A percentile compares a stretch with the other conserved stretches of the same genome.
phyloP scores from a whole-genome alignment of 2,113 vertebrate species.

The Apodemus speciosus region DNA sequence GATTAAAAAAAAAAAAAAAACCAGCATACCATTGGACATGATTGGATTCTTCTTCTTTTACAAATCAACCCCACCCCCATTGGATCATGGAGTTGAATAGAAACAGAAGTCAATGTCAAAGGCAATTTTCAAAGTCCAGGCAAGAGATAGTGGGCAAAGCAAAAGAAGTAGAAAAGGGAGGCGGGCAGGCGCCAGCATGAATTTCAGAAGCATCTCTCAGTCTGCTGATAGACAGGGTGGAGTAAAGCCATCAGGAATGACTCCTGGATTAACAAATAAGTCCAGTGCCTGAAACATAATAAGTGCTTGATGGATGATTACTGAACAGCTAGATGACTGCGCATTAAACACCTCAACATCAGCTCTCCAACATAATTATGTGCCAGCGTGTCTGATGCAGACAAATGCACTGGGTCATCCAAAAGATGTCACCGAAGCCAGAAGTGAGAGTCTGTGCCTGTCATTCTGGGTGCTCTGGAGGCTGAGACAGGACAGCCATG shows the following conservation, averaged over 20 bases:
- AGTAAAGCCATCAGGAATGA: neutral
- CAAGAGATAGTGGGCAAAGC: neutral
- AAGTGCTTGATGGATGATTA: neutral
- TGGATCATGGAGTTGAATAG: neutral
- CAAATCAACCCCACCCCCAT: neutral
- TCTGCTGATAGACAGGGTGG: neutral
- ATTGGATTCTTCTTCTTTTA: neutral
- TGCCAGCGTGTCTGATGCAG: neutral
- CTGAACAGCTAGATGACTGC: neutral
- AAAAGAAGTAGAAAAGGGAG: too few species aligned
- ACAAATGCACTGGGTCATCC: neutral
- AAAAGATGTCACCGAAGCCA: neutral
- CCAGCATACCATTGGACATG: too few species aligned
- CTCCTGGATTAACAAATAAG: neutral
- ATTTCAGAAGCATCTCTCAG: neutral
- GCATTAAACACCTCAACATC: conserved; percentile 18
- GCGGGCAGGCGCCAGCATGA: too few species aligned
- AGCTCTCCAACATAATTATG: neutral
- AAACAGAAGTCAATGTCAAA: neutral
- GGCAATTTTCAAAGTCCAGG: neutral
- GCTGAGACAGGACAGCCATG: neutral
- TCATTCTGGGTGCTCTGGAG: neutral
- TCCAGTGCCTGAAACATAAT: neutral
- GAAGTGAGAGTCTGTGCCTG: neutral
- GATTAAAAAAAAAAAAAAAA: too few species aligned